Percentiles rank a stretch among this genome's conserved stretches.
Conservation (phyloP, 1,140 invertebrate genomes). For the Pseudobourletiella spinata region DNA sequence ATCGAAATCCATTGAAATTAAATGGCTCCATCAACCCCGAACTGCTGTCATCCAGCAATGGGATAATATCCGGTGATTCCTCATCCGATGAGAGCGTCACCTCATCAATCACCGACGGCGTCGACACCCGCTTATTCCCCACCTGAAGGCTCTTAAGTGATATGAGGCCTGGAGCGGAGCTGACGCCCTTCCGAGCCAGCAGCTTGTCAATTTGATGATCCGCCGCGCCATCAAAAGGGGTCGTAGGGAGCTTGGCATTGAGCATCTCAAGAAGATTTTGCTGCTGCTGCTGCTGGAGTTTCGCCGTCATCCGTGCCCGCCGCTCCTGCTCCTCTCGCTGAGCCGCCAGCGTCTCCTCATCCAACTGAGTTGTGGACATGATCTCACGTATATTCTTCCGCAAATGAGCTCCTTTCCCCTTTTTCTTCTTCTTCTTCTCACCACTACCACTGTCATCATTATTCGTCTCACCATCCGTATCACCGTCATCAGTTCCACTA, state of each 20-base stretch:
- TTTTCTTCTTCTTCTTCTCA: slow-evolving; percentile 39
- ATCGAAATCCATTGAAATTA: slow-evolving; percentile 4
- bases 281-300: slow-evolving; percentile 60
- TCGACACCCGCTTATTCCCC: no score
- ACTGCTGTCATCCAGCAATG: background rate
- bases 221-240: background rate
- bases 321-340: slow-evolving; percentile 86
- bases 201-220: background rate
- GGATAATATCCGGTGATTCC: background rate
- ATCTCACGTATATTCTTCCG: slow-evolving; percentile 81
- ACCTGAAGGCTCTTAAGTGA: background rate
- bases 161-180: background rate
- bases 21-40: background rate
- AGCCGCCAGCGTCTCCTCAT: slow-evolving; percentile 81
- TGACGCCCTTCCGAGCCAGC: background rate
- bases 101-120: slow-evolving; percentile 2
- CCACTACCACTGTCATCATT: background rate
- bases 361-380: slow-evolving; percentile 81
- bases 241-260: background rate
- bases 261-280: background rate
- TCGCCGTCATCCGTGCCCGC: slow-evolving; percentile 38
- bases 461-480: no score
- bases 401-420: slow-evolving; percentile 51
- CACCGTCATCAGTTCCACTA: no score
- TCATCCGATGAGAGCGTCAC: slow-evolving; percentile 19